These are phyloP conservation scores for Pyrgilauda ruficollis DNA, from an alignment of 2,113 vertebrate species.

Conservation along the genomic window DNA sequence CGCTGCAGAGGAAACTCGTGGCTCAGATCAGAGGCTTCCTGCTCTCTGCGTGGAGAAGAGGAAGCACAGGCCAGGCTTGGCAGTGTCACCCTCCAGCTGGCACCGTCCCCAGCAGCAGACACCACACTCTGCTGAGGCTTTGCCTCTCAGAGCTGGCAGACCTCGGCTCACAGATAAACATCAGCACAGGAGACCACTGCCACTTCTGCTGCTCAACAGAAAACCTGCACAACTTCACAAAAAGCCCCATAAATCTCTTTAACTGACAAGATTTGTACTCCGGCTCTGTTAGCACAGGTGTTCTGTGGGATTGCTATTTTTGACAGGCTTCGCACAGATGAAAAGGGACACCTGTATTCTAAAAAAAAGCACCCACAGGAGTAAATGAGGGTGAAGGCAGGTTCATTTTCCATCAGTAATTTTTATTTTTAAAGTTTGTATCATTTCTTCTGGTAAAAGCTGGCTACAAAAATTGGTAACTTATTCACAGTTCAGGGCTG, in stretches of 20 bases:
- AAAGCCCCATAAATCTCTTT: conserved; percentile 22
- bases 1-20: background rate
- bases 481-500: background rate
- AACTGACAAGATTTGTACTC: background rate
- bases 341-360: conserved; percentile 21
- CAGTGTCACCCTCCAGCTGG: background rate
- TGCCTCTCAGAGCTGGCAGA: background rate
- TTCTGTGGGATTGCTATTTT: conserved; percentile 50
- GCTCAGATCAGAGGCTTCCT: background rate
- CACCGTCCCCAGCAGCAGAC: background rate
- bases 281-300: conserved; percentile 42
- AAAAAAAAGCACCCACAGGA: background rate
- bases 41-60: background rate
- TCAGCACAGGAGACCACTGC: background rate
- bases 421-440: background rate
- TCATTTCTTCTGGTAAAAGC: background rate
- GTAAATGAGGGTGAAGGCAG: background rate
- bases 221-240: background rate
- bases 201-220: background rate
- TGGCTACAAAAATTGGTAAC: background rate
- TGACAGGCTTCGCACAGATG: background rate
- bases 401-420: background rate
- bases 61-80: background rate
- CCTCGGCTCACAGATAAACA: background rate
- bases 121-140: background rate